Base-by-base conservation (phyloP, 1,140 invertebrate genomes). In the Rhyacophila brunnea region DNA sequence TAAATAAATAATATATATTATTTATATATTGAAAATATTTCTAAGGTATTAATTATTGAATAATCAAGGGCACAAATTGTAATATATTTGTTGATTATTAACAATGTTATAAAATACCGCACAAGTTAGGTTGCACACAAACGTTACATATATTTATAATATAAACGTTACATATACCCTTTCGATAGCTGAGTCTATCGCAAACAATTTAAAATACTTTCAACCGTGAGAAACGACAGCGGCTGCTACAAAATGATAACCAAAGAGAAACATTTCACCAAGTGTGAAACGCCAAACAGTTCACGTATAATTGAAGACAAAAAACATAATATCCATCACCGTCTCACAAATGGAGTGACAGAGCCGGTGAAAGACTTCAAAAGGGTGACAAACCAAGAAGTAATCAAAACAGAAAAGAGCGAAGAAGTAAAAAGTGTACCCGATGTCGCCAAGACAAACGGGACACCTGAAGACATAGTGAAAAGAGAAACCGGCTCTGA, bases 341-440 rank as follows among this genome's bases (percentile, higher is more conserved):
- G 48, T 19, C 15, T 60, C 20, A 52, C 54, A 11, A 64, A 64
- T 35, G 62, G 62, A 11, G 42, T 44, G 19, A 38, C 54, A 5
- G 58, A 58, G 14, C 42, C 48, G 23, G 19, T 6, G 2, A 64
- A 60, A 13, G 15, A 42, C 3, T 23, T 32, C 13, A 60, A 52
- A 23, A 48, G 17, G 19, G 4, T 5, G 3, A 9, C 23, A 28
- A 1, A 10, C 23, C 5, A 10, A 2, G 51, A 53, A 28, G 28
- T 48, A 1, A 6, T 10, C 9, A 64, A 77, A 17, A 75, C 72
- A 23, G 56, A 72, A 52, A 62, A 61, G 69, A 1, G 65, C 66
- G 49, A 72, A 67, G 67, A 75, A 68, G 65, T 70, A 70, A 63
- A 78, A 38, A 42, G n/a, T 1, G 13, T 23, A 5, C 15, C 20